Conservation (phyloP, 2,797 vertebrate genomes). For the Ibycter americanus region DNA sequence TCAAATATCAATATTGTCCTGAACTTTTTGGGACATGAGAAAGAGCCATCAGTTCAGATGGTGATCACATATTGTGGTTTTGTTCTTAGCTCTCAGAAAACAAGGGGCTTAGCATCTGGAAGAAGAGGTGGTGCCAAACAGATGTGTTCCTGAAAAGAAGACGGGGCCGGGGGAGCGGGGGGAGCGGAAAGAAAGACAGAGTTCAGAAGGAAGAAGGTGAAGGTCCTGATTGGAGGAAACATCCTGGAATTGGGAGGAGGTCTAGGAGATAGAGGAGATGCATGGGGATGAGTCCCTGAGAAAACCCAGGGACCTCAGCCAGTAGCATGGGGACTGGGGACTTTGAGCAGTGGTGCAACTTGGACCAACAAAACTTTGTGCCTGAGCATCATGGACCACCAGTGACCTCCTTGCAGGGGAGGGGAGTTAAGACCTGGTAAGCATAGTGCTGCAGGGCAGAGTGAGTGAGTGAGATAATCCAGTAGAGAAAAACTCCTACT, state of each 20-base stretch:
- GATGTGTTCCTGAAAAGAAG: neutral
- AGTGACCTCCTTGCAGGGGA: neutral
- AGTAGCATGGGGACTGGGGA: accelerated
- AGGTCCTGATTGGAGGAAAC: neutral
- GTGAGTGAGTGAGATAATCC: neutral
- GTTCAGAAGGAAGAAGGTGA: neutral
- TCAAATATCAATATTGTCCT: neutral
- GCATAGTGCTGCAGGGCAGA: too few species aligned
- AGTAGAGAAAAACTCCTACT: neutral
- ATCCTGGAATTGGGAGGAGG: neutral
- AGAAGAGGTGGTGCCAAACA: neutral
- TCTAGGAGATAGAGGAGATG: neutral
- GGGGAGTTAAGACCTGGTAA: neutral
- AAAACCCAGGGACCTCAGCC: neutral
- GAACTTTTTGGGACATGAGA: neutral
- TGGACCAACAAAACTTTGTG: neutral
- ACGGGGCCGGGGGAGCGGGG: too few species aligned
- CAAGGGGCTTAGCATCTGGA: neutral
- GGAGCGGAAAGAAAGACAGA: neutral
- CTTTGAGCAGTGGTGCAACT: neutral
- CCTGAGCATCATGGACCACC: neutral
- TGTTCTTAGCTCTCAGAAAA: neutral
- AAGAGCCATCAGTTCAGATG: neutral
- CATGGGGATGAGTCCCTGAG: neutral
- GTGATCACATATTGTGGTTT: accelerated